Evolutionary conservation across 1,140 invertebrate species (phyloP), one percentile per base, ranked within the genome.

Genomic region (Aphaenogaster rudis): DNA sequence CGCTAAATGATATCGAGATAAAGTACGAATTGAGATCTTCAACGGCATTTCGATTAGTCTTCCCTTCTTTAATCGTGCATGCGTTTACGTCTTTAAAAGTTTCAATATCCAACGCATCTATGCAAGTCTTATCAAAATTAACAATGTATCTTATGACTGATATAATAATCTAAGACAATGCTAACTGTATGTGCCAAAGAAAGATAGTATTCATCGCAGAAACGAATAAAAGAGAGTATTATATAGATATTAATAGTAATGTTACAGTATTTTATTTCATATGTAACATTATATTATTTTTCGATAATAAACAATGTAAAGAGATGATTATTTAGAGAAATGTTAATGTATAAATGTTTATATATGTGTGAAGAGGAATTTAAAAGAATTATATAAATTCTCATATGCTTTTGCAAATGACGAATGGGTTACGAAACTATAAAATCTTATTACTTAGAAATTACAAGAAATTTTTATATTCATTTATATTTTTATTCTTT

Each of bases 171-270:
- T 74, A 74, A 74, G 69, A 48, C 48, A 36, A 84, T 63, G 48
- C n/a, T 82, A 42, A 66, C 39, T 39, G 21, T 72, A 17, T 84
- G 88, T 90, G 88, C 88, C 88, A 90, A 90, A 90, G 42, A 76
- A 90, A 86, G 36, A 17, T 86, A 45, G 50, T 89, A 90, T 89
- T 90, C 39, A 57, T 36, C 15, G 36, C 36, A 71, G 50, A 57
- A 81, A 72, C 21, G 66, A 72, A 76, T 86, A 69, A 80, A 63
- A 89, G 8, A 39, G n/a, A 61, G 48, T 90, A 88, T 88, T 89
- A 74, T 66, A 80, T 36, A 57, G 13, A 69, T 71, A 59, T 67
- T 72, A 45, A 64, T 81, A 76, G 42, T 67, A 81, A 69, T 69
- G 15, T 36, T 71, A 54, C 21, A 39, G 4, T 33, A 71, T 57